These are phyloP conservation scores for Drosophila parvula DNA, from an alignment of 1,140 invertebrate genomes.

Conservation along the genomic window DNA sequence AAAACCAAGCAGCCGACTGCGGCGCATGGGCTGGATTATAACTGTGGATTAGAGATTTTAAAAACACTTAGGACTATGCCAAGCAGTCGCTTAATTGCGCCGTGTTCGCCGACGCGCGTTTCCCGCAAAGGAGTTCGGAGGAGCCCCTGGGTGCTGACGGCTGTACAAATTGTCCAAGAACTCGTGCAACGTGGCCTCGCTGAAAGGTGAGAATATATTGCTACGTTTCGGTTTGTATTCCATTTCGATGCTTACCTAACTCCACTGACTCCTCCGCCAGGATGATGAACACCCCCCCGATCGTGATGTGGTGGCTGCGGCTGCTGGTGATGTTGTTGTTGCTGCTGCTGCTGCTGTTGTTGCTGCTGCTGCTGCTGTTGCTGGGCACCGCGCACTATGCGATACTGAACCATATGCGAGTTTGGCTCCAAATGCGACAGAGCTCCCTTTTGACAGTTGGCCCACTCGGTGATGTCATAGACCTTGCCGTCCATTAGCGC, in stretches of 20 bases:
- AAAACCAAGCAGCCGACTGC: conserved; percentile 30
- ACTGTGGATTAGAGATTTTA: conserved; percentile 72
- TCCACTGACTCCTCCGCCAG: conserved; percentile 51
- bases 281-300: conserved; percentile 55
- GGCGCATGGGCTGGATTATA: conserved; percentile 40
- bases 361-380: conserved; percentile 83
- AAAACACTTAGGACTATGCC: conserved; percentile 68
- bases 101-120: conserved; percentile 71
- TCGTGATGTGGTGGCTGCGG: conserved; percentile 57
- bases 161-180: conserved; percentile 83
- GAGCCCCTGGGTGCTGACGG: conserved; percentile 76
- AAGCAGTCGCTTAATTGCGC: conserved; percentile 64
- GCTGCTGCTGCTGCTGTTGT: conserved; percentile 64
- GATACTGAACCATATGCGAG: conserved; percentile 95
- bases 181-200: conserved; percentile 80
- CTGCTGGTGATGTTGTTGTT: conserved; percentile 63
- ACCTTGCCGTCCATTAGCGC: conserved; percentile 98
- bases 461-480: conserved; percentile 98
- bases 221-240: background rate
- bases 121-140: conserved; percentile 61
- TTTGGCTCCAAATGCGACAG: conserved; percentile 92
- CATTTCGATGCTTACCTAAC: conserved; percentile 47
- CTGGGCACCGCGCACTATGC: conserved; percentile 92
- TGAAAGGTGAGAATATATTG: conserved; percentile 17
- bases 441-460: conserved; percentile 94